These are phyloP conservation scores for Maniola hyperantus DNA, from an alignment of 2,888 invertebrate species.

Conservation along the genomic window DNA sequence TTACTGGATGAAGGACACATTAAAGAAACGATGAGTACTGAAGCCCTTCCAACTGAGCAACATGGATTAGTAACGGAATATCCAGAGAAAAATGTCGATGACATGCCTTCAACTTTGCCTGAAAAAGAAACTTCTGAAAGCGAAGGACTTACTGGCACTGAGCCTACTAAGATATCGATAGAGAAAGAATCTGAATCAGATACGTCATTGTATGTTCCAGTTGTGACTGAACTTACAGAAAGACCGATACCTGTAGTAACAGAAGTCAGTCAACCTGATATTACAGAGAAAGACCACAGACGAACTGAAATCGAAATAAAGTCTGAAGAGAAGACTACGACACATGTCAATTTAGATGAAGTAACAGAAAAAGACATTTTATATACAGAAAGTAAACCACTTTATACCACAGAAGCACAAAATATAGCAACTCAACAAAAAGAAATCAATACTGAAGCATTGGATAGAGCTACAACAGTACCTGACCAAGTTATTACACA, in stretches of 20 bases:
- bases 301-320: constrained; percentile 11
- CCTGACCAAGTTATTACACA: constrained; percentile 7
- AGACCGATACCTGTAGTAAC: not conserved
- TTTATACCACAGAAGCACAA: constrained; percentile 26
- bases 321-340: constrained; percentile 10
- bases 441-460: constrained; percentile 22
- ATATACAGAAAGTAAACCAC: constrained; percentile 8
- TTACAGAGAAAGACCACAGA: constrained; percentile 3
- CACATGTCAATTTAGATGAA: constrained; percentile 6
- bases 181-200: constrained; percentile 10
- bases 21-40: constrained; percentile 12
- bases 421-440: constrained; percentile 25
- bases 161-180: constrained; percentile 10
- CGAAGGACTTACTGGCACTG: constrained; percentile 19
- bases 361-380: constrained; percentile 23
- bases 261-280: constrained; percentile 2
- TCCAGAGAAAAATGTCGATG: not conserved
- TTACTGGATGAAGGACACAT: constrained; percentile 16
- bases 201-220: not conserved
- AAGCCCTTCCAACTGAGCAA: not conserved
- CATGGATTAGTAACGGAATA: constrained; percentile 3
- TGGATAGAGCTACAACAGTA: constrained; percentile 9
- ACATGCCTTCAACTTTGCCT: not conserved
- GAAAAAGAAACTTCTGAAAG: constrained; percentile 12
- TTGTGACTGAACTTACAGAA: constrained; percentile 1